These are phyloP conservation scores for Campodea augens DNA, from an alignment of 1,140 invertebrate species.

Conservation along the genomic window DNA sequence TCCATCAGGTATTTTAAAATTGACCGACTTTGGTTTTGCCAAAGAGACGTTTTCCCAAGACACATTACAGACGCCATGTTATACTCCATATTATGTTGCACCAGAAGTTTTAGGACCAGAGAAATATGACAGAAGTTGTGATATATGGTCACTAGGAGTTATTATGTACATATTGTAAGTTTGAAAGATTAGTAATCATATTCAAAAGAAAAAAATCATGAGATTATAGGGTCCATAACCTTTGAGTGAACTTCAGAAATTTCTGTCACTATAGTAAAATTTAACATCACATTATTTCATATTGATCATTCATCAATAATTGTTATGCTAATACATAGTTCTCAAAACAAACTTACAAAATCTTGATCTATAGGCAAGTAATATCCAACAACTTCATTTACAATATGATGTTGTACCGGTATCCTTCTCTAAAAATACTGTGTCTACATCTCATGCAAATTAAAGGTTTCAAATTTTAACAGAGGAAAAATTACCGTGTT, in stretches of 20 bases:
- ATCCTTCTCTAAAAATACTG: no score
- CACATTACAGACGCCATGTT: constrained; percentile 88
- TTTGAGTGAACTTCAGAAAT: no score
- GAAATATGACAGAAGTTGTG: constrained; percentile 97
- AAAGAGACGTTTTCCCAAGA: constrained; percentile 77
- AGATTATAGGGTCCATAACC: neutral
- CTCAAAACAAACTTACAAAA: no score
- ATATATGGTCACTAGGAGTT: constrained; percentile 95
- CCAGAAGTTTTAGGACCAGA: constrained; percentile 91
- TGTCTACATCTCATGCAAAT: no score
- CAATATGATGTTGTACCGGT: no score
- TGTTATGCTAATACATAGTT: no score
- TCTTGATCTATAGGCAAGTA: no score
- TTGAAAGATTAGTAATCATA: constrained; percentile 3
- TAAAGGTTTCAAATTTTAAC: neutral
- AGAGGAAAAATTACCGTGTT: constrained; percentile 1
- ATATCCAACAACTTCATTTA: no score
- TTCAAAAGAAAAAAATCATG: neutral
- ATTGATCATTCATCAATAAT: no score
- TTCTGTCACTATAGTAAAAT: neutral
- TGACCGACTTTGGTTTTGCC: constrained; percentile 99
- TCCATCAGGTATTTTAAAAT: constrained; percentile 66
- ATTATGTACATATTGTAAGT: constrained; percentile 95
- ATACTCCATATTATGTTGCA: constrained; percentile 96
- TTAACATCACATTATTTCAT: no score